Conservation (phyloP, 2,797 vertebrate genomes). For the Astyanax mexicanus region DNA sequence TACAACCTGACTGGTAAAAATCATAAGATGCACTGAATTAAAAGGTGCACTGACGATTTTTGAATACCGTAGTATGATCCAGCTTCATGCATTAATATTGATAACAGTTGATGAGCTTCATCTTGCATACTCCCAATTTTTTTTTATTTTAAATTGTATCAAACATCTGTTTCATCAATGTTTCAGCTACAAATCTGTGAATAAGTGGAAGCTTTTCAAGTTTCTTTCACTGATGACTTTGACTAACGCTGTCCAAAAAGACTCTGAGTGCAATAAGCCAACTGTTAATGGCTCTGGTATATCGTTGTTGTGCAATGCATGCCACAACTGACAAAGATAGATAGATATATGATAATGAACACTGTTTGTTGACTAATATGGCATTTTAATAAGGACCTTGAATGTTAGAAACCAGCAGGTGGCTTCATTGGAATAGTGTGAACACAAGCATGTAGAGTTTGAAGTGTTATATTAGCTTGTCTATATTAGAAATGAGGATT, state of each 20-base stretch:
- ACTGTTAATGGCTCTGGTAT: conserved; percentile 31
- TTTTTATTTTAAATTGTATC: too few species aligned
- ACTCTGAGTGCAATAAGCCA: conserved; percentile 57
- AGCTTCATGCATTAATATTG: background rate
- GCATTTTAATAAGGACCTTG: background rate
- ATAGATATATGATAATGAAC: conserved; percentile 7
- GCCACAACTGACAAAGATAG: background rate
- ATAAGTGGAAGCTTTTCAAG: background rate
- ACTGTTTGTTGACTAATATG: background rate
- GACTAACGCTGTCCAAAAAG: conserved; percentile 26
- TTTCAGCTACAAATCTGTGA: background rate
- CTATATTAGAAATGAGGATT: background rate
- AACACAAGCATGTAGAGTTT: background rate
- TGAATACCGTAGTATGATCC: too few species aligned
- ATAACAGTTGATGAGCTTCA: conserved; percentile 10
- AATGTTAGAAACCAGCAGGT: background rate
- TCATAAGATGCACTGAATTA: too few species aligned
- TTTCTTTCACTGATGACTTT: conserved; percentile 31
- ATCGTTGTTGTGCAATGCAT: conserved; percentile 19
- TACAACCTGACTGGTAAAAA: too few species aligned
- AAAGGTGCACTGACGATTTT: too few species aligned
- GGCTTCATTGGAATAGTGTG: background rate
- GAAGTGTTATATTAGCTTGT: background rate
- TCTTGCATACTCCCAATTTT: conserved; percentile 1
- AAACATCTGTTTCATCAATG: too few species aligned